phyloP scores from a whole-genome alignment of 2,888 invertebrate genomes.

The Papilio gigon region DNA sequence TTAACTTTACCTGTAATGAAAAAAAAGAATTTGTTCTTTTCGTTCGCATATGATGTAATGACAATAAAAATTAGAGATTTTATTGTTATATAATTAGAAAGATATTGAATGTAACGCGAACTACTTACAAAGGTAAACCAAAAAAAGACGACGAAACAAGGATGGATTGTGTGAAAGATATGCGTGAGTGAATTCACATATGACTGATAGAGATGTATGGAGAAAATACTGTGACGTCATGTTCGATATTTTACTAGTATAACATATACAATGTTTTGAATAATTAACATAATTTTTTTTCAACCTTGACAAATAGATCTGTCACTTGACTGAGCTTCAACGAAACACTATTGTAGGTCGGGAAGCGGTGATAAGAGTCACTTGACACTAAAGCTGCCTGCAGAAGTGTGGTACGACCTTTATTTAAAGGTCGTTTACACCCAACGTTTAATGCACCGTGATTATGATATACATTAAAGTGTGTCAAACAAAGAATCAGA shows the following conservation, averaged over 20 bases:
- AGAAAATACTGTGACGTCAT: no score
- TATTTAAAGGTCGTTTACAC: neutral
- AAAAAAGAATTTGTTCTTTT: no score
- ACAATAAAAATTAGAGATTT: no score
- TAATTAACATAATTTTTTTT: neutral
- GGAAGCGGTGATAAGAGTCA: constrained; percentile 10
- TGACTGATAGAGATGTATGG: no score
- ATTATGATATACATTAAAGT: neutral
- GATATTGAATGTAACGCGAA: no score
- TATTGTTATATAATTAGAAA: no score
- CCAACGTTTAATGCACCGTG: neutral
- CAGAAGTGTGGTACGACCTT: constrained; percentile 7
- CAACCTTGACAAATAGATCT: neutral
- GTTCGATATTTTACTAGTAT: neutral
- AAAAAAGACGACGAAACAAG: no score
- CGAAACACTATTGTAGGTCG: constrained; percentile 8
- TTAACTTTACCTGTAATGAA: no score
- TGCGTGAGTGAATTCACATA: no score
- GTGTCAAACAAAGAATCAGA: neutral
- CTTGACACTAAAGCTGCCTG: constrained; percentile 32
- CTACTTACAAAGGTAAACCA: no score
- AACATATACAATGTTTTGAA: neutral
- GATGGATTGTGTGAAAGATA: no score
- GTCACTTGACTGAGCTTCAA: neutral
- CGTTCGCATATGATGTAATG: no score